phyloP scores from a whole-genome alignment of 2,797 vertebrate species.

The Zonotrichia albicollis region DNA sequence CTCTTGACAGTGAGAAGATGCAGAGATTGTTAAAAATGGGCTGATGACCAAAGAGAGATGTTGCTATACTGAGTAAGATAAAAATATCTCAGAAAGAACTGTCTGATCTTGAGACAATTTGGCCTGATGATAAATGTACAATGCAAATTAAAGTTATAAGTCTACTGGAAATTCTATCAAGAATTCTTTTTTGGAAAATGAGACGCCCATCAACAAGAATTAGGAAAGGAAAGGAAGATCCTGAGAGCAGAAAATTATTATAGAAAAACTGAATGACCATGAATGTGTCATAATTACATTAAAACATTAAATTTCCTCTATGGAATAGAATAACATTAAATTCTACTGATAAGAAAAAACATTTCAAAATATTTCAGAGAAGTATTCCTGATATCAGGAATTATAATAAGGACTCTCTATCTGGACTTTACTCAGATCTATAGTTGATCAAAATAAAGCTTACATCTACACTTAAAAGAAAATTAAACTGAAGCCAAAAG shows the following conservation, averaged over 20 bases:
- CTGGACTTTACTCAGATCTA: neutral
- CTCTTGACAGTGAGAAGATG: neutral
- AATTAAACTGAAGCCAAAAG: neutral
- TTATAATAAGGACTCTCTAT: neutral
- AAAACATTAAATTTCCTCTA: neutral
- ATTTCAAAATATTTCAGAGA: neutral
- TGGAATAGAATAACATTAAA: neutral
- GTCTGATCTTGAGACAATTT: neutral
- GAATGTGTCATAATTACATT: neutral
- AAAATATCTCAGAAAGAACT: neutral
- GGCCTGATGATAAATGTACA: neutral
- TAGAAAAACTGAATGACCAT: neutral
- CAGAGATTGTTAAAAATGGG: neutral
- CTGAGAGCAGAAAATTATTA: neutral
- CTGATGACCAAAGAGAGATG: neutral
- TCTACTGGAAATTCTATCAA: neutral
- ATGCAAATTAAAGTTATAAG: neutral
- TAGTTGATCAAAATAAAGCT: neutral
- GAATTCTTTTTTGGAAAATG: neutral
- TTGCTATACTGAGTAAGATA: neutral
- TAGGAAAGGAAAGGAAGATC: neutral
- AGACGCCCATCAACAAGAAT: neutral
- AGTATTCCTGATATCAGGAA: neutral
- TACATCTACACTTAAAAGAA: neutral
- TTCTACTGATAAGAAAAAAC: neutral